Conservation (phyloP, 2,797 vertebrate genomes). For the Xerus rutilus region DNA sequence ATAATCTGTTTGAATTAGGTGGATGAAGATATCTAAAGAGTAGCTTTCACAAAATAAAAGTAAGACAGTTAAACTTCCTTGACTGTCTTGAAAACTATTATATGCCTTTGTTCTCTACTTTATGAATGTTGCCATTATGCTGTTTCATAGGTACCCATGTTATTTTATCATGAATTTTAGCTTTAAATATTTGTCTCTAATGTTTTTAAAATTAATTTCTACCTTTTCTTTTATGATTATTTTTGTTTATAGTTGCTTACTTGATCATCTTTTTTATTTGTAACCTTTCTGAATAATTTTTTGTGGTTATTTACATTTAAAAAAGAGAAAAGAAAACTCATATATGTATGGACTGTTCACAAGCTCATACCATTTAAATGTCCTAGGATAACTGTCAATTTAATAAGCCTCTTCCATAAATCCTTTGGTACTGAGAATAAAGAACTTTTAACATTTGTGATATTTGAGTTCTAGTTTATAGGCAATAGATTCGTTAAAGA, state of each 20-base stretch:
- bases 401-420: background rate
- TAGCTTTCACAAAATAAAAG: background rate
- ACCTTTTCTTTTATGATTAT: background rate
- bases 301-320: background rate
- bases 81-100: background rate
- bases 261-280: background rate
- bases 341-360: background rate
- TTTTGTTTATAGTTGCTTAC: background rate
- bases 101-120: background rate
- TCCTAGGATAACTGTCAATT: background rate
- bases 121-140: background rate
- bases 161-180: slow-evolving; percentile 50
- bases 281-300: background rate
- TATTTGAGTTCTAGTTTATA: background rate
- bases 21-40: background rate
- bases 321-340: too few relatives aligned
- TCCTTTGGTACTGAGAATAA: background rate
- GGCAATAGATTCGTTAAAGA: background rate
- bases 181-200: background rate
- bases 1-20: background rate
- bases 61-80: background rate
- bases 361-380: background rate
- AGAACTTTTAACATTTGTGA: background rate
- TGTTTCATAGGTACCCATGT: background rate
- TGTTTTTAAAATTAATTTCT: background rate